Percentiles rank a stretch among this genome's conserved stretches.
Conservation (phyloP, 2,888 invertebrate species). For the Tachina grossa region DNA sequence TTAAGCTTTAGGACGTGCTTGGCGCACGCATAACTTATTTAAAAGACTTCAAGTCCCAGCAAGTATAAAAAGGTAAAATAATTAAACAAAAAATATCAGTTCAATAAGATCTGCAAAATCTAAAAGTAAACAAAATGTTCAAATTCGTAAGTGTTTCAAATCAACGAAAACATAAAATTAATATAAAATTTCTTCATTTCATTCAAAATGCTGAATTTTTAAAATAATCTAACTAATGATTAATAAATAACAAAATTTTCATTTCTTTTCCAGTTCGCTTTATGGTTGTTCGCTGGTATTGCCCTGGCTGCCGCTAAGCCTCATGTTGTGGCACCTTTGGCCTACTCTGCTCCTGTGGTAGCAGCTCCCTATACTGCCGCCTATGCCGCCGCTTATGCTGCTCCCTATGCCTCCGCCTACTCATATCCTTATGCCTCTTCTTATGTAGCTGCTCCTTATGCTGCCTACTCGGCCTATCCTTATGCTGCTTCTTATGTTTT, state of each 20-base stretch:
- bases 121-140: slow-evolving; percentile 77
- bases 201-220: too few relatives aligned
- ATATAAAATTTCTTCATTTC: slow-evolving; percentile 5
- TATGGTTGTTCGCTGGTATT: slow-evolving; percentile 71
- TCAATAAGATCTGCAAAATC: slow-evolving; percentile 66
- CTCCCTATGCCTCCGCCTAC: slow-evolving; percentile 58
- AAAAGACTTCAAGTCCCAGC: background rate
- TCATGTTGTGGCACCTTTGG: slow-evolving; percentile 72
- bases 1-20: slow-evolving; percentile 51
- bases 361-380: slow-evolving; percentile 70
- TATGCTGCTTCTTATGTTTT: slow-evolving; percentile 62
- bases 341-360: slow-evolving; percentile 73
- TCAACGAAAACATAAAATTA: background rate
- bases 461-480: slow-evolving; percentile 58
- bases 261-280: slow-evolving; percentile 14
- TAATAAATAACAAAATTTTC: slow-evolving; percentile 36
- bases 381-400: slow-evolving; percentile 69
- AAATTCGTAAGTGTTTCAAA: slow-evolving; percentile 78
- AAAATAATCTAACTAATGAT: too few relatives aligned
- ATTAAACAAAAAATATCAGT: slow-evolving; percentile 48
- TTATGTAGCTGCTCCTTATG: slow-evolving; percentile 68
- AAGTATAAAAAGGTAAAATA: slow-evolving; percentile 56
- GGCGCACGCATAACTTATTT: slow-evolving; percentile 12
- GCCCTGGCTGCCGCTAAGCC: slow-evolving; percentile 74
- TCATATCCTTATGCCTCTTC: slow-evolving; percentile 72